phyloP scores from a whole-genome alignment of 2,113 vertebrate species.

The Monopterus albus region DNA sequence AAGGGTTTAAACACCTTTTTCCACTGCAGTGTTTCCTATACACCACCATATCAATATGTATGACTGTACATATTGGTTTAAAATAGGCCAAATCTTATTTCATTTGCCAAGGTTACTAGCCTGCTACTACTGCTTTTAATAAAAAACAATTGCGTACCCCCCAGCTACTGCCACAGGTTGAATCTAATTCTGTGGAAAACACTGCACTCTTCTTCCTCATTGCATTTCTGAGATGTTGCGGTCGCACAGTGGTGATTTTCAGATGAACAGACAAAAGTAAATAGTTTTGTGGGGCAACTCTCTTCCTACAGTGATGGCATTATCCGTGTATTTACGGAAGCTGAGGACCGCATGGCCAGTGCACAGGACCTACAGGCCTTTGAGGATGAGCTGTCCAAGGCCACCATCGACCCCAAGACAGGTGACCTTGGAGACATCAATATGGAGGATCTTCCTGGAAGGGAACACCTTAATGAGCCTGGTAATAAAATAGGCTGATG shows the following conservation, averaged over 20 bases:
- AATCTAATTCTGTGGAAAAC: too few relatives aligned
- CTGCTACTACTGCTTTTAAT: too few relatives aligned
- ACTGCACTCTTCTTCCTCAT: too few relatives aligned
- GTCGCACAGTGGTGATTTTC: background rate
- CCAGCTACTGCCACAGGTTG: too few relatives aligned
- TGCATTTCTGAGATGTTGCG: too few relatives aligned
- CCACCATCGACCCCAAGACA: conserved; percentile 94
- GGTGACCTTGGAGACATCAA: conserved; percentile 95
- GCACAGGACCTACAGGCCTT: conserved; percentile 91
- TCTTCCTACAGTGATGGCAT: conserved; percentile 88
- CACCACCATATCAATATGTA: too few relatives aligned
- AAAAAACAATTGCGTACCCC: too few relatives aligned
- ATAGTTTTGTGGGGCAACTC: conserved; percentile 6
- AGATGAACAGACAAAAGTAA: background rate
- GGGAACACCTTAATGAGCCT: conserved; percentile 91
- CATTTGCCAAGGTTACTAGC: too few relatives aligned
- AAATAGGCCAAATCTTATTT: too few relatives aligned
- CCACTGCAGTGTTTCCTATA: background rate
- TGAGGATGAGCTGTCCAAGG: conserved; percentile 93
- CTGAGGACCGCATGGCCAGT: conserved; percentile 87
- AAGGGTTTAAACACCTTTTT: conserved; percentile 19
- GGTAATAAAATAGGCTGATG: conserved; percentile 77
- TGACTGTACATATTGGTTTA: too few relatives aligned
- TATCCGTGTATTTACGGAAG: conserved; percentile 94
- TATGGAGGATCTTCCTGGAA: conserved; percentile 92